Evolutionary conservation across 2,113 vertebrate genomes (phyloP).

Genomic region (Scalopus aquaticus): DNA sequence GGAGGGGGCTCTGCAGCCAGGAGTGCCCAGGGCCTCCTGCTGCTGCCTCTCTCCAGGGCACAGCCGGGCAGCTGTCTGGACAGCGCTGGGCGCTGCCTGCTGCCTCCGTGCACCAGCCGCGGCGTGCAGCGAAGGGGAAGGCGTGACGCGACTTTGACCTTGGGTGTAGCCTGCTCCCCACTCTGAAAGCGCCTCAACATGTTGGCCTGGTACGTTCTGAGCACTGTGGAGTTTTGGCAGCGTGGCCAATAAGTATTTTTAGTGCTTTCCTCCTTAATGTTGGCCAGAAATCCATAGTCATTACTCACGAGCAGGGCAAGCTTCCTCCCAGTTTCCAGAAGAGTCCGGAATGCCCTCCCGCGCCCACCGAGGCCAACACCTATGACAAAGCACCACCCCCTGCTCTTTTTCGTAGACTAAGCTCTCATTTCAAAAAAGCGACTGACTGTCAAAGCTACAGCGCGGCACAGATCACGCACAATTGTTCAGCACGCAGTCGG

Average conservation of each 20-base stretch:
- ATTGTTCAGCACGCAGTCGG: not conserved
- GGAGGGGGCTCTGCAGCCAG: not conserved
- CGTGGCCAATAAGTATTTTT: constrained; percentile 76
- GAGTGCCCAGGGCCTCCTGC: not conserved
- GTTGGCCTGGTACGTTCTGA: constrained; percentile 64
- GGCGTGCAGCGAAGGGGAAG: not conserved
- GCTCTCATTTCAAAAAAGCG: not conserved
- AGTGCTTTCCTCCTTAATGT: constrained; percentile 74
- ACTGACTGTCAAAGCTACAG: not conserved
- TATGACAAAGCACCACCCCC: rapidly evolving
- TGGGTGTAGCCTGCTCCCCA: not conserved
- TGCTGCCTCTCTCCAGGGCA: not conserved
- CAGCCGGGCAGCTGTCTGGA: no score
- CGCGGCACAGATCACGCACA: not conserved
- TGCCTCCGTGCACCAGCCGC: not conserved
- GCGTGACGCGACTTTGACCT: constrained; percentile 56
- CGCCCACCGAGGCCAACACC: not conserved
- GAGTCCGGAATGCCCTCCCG: not conserved
- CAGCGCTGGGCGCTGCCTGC: no score
- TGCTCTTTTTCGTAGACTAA: not conserved
- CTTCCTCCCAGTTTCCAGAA: not conserved
- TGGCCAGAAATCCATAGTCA: constrained; percentile 67
- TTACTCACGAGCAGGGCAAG: constrained; percentile 60
- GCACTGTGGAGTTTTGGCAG: constrained; percentile 73
- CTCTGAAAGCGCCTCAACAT: constrained; percentile 35